Base-by-base conservation (phyloP, 2,888 invertebrate genomes). In the Melinaea menophilus region DNA sequence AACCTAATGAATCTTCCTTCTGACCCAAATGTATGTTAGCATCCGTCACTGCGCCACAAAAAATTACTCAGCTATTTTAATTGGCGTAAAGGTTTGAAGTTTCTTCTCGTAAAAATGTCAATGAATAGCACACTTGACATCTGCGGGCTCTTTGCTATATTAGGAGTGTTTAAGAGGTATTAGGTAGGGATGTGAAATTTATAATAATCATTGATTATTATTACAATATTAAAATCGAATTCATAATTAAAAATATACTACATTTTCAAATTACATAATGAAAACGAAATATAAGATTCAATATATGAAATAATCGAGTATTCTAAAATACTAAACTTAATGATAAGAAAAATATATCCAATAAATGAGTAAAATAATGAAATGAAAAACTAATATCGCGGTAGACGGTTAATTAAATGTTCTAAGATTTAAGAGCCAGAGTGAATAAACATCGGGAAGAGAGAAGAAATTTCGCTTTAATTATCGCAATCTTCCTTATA, bases 41-140 rank as follows among this genome's bases (percentile, higher is more conserved):
- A 84, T 84, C 84, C 85, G 86, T 85, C 85, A 79, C 79, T 75
- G 73, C 72, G 77, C 69, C 75, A 75, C 73, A 85, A 83, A 90
- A 88, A 88, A 79, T 79, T 77, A 76, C 82, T 79, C 76, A 87
- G 81, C 85, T 87, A 90, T 90, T 89, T 90, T 90, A 90, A 90
- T 89, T 90, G 84, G 86, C 84, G 86, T 87, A 79, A 83, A 83
- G 82, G 80, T 84, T 84, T 79, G 73, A 74, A 79, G 82, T 79
- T 80, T 78, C 77, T 75, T 70, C 67, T 74, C 76, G 77, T 81
- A 84, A 85, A 86, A 82, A 84, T 79, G 79, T 80, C 83, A 81
- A 79, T 81, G 81, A 79, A 79, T 79, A 75, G 71, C 77, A 79
- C 80, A 75, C 77, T 79, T 75, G 73, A 76, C 81, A 80, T 79